phyloP scores from a whole-genome alignment of 2,113 vertebrate species.

The Nibea coibor region DNA sequence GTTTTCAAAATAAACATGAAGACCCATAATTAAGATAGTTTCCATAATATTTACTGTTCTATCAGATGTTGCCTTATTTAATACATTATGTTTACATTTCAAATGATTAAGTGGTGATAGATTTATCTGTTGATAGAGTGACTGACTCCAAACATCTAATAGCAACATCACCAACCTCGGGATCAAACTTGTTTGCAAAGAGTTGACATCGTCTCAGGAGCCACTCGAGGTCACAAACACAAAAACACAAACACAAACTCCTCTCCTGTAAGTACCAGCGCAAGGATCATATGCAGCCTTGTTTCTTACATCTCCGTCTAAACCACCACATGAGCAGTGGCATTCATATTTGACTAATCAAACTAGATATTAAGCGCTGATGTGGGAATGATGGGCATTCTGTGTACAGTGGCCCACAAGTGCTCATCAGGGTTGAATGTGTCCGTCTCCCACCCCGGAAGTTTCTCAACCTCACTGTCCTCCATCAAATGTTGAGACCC shows the following conservation, averaged over 20 bases:
- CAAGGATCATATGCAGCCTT: constrained; percentile 90
- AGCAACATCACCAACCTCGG: constrained; percentile 83
- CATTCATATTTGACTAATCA: constrained; percentile 87
- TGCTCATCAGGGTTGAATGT: constrained; percentile 94
- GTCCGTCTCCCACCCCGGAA: constrained; percentile 92
- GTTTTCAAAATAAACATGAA: no score
- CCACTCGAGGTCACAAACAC: constrained; percentile 91
- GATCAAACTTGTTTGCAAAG: constrained; percentile 95
- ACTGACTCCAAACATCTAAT: constrained; percentile 90
- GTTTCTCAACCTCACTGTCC: constrained; percentile 61
- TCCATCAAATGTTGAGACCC: constrained; percentile 79
- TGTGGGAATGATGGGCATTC: constrained; percentile 87
- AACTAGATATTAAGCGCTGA: constrained; percentile 84
- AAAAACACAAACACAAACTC: constrained; percentile 91
- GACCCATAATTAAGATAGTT: no score
- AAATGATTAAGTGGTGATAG: neutral
- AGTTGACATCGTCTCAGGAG: constrained; percentile 88
- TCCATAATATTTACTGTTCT: no score
- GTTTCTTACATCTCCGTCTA: constrained; percentile 81
- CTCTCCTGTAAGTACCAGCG: constrained; percentile 82
- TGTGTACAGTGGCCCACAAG: constrained; percentile 93
- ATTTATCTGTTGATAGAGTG: neutral
- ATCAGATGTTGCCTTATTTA: no score
- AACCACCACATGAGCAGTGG: constrained; percentile 84
- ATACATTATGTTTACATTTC: neutral